Percentiles rank a stretch among this genome's conserved stretches.
Evolutionary conservation across 2,888 invertebrate genomes (phyloP).

Genomic region (Parascotia fuliginaria): DNA sequence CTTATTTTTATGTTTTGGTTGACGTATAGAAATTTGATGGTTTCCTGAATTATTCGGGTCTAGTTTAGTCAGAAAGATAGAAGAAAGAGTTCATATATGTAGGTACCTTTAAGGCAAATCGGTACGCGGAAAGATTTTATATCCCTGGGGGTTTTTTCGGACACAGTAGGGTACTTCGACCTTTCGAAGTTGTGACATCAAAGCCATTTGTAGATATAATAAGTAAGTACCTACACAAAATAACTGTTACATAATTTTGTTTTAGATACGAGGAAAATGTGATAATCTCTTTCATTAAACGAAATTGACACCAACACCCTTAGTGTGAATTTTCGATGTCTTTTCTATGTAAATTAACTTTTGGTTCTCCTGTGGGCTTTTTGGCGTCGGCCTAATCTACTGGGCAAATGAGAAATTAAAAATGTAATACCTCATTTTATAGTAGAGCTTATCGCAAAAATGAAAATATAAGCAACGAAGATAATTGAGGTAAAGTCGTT

Average conservation of each 20-base stretch:
- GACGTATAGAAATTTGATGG: slow-evolving; percentile 47
- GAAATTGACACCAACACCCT: slow-evolving; percentile 8
- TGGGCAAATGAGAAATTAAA: slow-evolving; percentile 67
- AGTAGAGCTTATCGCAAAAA: slow-evolving; percentile 31
- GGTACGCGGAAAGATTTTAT: neutral
- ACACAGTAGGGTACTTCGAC: slow-evolving; percentile 5
- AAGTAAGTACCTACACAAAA: too few species aligned
- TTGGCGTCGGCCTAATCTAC: slow-evolving; percentile 54
- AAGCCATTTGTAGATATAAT: neutral
- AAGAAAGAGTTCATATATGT: slow-evolving; percentile 1
- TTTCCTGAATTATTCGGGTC: slow-evolving; percentile 29
- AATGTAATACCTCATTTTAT: slow-evolving; percentile 59
- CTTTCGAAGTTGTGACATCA: neutral
- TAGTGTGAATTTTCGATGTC: slow-evolving; percentile 26
- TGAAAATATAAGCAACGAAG: slow-evolving; percentile 25
- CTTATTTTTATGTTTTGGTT: slow-evolving; percentile 40
- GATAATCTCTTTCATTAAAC: slow-evolving; percentile 16
- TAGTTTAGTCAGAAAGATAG: neutral
- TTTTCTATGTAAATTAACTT: slow-evolving; percentile 61
- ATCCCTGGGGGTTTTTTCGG: neutral
- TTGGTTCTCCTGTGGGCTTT: slow-evolving; percentile 50
- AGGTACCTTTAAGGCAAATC: too few species aligned
- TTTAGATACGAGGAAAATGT: neutral
- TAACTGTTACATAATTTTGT: neutral
- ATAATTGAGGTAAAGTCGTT: slow-evolving; percentile 19